phyloP scores from a whole-genome alignment of 2,113 vertebrate species.

The Amblyornis subalaris region DNA sequence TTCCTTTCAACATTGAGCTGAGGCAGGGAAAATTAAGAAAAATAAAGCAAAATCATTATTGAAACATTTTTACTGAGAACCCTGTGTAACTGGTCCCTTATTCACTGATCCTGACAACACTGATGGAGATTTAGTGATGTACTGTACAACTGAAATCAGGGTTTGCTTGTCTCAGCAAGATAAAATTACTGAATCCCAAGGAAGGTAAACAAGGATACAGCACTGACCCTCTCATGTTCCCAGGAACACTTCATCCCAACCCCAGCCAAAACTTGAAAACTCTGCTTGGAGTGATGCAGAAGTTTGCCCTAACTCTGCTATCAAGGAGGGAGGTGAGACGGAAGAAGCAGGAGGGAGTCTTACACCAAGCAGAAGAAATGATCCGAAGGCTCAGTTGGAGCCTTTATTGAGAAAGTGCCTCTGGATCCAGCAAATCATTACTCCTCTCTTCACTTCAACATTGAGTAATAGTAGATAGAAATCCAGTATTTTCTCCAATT shows the following conservation, averaged over 20 bases:
- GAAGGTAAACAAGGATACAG: not conserved
- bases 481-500: not conserved
- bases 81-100: not conserved
- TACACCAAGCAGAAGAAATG: not conserved
- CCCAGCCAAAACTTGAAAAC: not conserved
- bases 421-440: not conserved
- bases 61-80: not conserved
- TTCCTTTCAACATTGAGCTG: not conserved
- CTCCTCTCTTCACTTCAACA: not conserved
- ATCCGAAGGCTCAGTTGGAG: not conserved
- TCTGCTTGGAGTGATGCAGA: not conserved
- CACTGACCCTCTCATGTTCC: not conserved
- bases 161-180: not conserved
- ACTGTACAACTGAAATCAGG: not conserved
- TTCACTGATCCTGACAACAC: not conserved
- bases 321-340: not conserved
- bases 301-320: not conserved
- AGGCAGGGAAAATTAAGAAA: not conserved
- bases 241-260: not conserved
- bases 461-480: not conserved
- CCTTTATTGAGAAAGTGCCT: not conserved
- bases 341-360: not conserved
- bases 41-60: not conserved
- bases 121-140: not conserved
- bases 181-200: not conserved